Evolutionary conservation across 2,888 invertebrate genomes (phyloP).

Genomic region (Theretra japonica): DNA sequence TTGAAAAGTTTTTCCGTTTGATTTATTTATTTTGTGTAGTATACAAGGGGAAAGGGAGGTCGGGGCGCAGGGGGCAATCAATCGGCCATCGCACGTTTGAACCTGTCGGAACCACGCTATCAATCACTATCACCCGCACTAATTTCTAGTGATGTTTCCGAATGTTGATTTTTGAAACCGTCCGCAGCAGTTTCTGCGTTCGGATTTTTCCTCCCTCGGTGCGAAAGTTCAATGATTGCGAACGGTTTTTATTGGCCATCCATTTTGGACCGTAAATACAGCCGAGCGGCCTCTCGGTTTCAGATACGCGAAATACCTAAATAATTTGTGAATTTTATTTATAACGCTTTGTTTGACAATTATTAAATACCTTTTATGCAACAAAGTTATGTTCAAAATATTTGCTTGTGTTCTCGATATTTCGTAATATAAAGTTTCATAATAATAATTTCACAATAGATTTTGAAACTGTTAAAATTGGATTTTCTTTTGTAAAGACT

Average conservation of each 20-base stretch:
- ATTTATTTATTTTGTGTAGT: constrained; percentile 12
- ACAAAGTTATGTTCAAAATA: no score
- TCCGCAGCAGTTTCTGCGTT: not conserved
- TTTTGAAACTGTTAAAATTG: no score
- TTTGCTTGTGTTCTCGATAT: no score
- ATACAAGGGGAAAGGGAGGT: not conserved
- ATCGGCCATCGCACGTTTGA: constrained; percentile 13
- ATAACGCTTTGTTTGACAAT: not conserved
- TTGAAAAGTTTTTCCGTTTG: not conserved
- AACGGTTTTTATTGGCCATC: not conserved
- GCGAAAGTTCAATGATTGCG: constrained; percentile 3
- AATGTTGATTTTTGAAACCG: constrained; percentile 20
- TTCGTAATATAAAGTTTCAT: no score
- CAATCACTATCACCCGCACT: constrained; percentile 5
- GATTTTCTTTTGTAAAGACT: no score
- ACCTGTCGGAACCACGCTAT: constrained; percentile 21
- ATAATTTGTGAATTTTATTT: not conserved
- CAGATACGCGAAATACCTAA: not conserved
- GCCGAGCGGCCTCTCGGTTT: not conserved
- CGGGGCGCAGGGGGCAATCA: not conserved
- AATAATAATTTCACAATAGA: no score
- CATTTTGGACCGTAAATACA: constrained; percentile 2
- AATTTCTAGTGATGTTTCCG: constrained; percentile 14
- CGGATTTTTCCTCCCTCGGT: not conserved
- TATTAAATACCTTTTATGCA: no score